Evolutionary conservation across 2,888 invertebrate species (phyloP).

Genomic region (Meta bourneti): DNA sequence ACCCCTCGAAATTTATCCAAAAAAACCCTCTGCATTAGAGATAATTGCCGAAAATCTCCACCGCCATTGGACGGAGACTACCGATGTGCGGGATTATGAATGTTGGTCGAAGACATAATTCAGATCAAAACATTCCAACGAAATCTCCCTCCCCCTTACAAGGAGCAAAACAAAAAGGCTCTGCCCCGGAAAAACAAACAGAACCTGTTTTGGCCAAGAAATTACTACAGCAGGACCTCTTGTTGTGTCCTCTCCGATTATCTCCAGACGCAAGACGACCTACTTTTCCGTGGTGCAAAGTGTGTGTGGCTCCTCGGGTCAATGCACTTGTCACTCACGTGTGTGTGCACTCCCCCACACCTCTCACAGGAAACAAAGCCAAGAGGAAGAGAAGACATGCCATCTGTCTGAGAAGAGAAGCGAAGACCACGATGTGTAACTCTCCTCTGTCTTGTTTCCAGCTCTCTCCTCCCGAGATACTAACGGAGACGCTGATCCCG

Average conservation of each 20-base stretch:
- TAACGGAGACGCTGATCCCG: constrained; percentile 34
- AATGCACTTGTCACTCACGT: constrained; percentile 72
- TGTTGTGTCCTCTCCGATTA: constrained; percentile 25
- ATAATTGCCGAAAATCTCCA: too few relatives aligned
- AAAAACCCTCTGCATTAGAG: too few relatives aligned
- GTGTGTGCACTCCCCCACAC: constrained; percentile 14
- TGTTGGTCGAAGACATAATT: too few relatives aligned
- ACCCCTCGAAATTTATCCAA: too few relatives aligned
- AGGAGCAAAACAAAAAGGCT: constrained; percentile 46
- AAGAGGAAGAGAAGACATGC: neutral
- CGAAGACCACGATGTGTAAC: constrained; percentile 8
- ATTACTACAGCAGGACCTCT: constrained; percentile 2
- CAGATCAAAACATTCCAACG: too few relatives aligned
- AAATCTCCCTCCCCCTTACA: constrained; percentile 7
- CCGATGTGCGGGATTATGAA: too few relatives aligned
- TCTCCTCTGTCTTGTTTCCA: constrained; percentile 33
- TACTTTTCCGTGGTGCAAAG: constrained; percentile 54
- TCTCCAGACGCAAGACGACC: constrained; percentile 64
- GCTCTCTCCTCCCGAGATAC: constrained; percentile 8
- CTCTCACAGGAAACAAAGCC: constrained; percentile 55
- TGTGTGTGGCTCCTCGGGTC: constrained; percentile 49
- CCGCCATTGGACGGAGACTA: too few relatives aligned
- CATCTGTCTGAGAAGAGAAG: constrained; percentile 33
- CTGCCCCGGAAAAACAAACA: constrained; percentile 53
- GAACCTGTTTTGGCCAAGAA: constrained; percentile 53